phyloP scores from a whole-genome alignment of 64 coral and sea anemone genomes.

The Porites lutea region DNA sequence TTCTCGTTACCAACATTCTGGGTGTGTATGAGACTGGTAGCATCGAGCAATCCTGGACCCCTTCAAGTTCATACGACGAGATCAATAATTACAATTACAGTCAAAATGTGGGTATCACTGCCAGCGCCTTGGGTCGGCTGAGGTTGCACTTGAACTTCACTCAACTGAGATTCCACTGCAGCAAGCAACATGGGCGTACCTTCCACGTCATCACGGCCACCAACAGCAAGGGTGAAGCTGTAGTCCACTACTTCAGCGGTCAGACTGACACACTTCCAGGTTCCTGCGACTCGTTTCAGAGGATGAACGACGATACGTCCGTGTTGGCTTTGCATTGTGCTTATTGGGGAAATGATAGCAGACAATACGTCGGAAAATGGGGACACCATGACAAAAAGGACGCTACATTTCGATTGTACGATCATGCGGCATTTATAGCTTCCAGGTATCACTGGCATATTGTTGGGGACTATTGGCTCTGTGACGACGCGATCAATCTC shows the following conservation, averaged over 20 bases:
- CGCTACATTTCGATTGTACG: not conserved
- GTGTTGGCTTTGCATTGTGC: not conserved
- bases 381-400: not conserved
- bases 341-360: not conserved
- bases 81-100: no score
- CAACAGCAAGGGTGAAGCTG: not conserved
- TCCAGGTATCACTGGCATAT: not conserved
- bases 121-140: not conserved
- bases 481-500: not conserved
- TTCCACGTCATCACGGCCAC: not conserved
- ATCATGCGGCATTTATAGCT: not conserved
- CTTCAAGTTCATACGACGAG: no score
- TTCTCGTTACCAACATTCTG: no score
- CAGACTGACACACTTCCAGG: not conserved
- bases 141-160: not conserved
- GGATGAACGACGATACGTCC: not conserved
- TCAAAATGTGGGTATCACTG: not conserved
- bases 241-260: not conserved
- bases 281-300: not conserved
- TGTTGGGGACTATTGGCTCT: not conserved
- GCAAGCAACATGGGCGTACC: not conserved
- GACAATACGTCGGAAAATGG: not conserved
- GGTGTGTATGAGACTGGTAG: no score
- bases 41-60: no score
- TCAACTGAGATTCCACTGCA: conserved; percentile 54